Percentiles rank a stretch among this genome's conserved stretches.
These are phyloP conservation scores for Microcebus lehilahytsara DNA, from an alignment of 2,113 vertebrate genomes.

Conservation along the genomic window DNA sequence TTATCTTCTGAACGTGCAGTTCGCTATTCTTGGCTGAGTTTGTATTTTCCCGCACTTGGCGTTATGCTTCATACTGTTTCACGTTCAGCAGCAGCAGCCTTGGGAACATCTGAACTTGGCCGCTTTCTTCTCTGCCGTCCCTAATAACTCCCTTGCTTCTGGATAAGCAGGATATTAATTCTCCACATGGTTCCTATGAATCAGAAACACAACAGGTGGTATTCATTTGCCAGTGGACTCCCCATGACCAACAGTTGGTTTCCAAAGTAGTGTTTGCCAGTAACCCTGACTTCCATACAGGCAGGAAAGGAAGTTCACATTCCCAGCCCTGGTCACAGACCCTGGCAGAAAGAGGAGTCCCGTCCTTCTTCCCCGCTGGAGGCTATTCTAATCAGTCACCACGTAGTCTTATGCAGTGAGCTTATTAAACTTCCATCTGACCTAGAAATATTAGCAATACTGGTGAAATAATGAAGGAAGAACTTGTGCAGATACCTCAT, in stretches of 20 bases:
- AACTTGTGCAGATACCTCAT: not conserved
- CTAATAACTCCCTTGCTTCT: slow-evolving; percentile 24
- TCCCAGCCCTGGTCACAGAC: not conserved
- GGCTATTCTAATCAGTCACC: not conserved
- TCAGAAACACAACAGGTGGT: slow-evolving; percentile 60
- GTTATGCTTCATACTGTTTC: not conserved
- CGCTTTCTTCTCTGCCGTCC: slow-evolving; percentile 18
- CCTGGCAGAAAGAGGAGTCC: not conserved
- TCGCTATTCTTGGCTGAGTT: slow-evolving; percentile 61
- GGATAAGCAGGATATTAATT: slow-evolving; percentile 29
- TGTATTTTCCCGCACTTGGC: not conserved
- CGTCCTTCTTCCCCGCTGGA: fast-evolving
- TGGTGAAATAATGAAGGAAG: not conserved
- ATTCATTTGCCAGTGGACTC: not conserved
- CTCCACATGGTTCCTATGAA: slow-evolving; percentile 60
- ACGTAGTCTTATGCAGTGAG: not conserved
- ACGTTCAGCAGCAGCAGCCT: not conserved
- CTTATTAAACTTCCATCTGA: too few species aligned
- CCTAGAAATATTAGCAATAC: not conserved
- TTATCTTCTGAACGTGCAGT: slow-evolving; percentile 36
- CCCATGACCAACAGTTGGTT: not conserved
- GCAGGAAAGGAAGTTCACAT: not conserved
- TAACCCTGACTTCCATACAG: not conserved
- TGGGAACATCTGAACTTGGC: not conserved
- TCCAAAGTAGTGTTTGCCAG: not conserved